Conservation (phyloP, 1,140 invertebrate genomes). For the Archivesica marissinica region DNA sequence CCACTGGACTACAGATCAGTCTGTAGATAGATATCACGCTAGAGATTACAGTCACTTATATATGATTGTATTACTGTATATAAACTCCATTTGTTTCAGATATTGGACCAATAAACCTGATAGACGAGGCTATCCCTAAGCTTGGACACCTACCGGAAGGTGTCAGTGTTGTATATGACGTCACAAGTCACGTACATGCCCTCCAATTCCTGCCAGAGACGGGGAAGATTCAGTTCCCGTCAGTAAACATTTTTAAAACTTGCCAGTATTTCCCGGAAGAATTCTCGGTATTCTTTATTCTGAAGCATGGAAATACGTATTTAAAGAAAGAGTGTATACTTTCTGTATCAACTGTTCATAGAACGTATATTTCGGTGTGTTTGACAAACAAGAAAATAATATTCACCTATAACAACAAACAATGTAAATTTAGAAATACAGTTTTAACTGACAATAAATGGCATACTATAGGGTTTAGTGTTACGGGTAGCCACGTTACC, state of each 20-base stretch:
- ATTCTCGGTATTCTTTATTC: slow-evolving; percentile 80
- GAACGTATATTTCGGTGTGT: slow-evolving; percentile 69
- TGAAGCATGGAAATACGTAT: slow-evolving; percentile 65
- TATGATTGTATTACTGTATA: too few relatives aligned
- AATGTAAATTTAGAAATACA: slow-evolving; percentile 70
- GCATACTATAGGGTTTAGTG: slow-evolving; percentile 80
- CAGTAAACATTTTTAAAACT: slow-evolving; percentile 68
- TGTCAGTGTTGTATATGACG: slow-evolving; percentile 76
- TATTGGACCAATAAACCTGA: slow-evolving; percentile 69
- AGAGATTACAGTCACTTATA: too few relatives aligned
- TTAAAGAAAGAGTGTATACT: slow-evolving; percentile 74
- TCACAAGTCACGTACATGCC: slow-evolving; percentile 75
- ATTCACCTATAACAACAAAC: slow-evolving; percentile 75
- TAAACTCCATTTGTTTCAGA: slow-evolving; percentile 66
- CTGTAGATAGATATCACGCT: too few relatives aligned
- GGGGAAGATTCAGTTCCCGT: slow-evolving; percentile 67
- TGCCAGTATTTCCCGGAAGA: slow-evolving; percentile 80
- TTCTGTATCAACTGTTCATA: slow-evolving; percentile 61
- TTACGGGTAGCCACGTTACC: slow-evolving; percentile 69
- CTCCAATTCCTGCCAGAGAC: slow-evolving; percentile 70
- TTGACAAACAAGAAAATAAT: slow-evolving; percentile 70
- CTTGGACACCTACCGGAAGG: slow-evolving; percentile 72
- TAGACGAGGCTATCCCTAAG: slow-evolving; percentile 73
- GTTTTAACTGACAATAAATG: slow-evolving; percentile 72
- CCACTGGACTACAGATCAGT: too few relatives aligned